Evolutionary conservation across 2,797 vertebrate species (phyloP), one percentile per base, ranked within the genome.

Genomic region (Micropoecilia bifurca): DNA sequence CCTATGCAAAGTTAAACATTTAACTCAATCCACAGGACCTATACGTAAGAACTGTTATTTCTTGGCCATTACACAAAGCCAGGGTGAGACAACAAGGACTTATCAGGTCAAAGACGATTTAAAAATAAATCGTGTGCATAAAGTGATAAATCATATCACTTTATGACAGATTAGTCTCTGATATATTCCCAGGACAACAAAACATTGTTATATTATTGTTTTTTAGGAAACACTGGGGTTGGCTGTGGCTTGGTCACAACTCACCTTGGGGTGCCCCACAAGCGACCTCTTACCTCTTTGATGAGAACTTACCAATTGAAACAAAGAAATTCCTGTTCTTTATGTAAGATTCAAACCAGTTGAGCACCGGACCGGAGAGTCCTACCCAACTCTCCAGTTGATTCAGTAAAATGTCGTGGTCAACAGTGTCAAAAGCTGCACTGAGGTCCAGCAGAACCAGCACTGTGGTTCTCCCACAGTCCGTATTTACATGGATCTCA

Each of bases 1-100:
- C 72, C 78, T 76, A 79, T 86, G 41, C 77, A 53, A 84, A 79
- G 82, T 82, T 79, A 69, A 53, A 80, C 79, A 13, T 69, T 78
- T 81, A 28, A 77, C 16, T 66, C 71, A 25, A 80, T 88, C 71
- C 79, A 69, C 63, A 74, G 41, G 33, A 59, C n/a, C 78, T 53
- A 30, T 36, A 71, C 36, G 78, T 4, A 79, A 61, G 36, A 66
- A 20, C 16, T 16, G 41, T 71, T 55, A 3, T 68, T 39, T 39
- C 20, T 68, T 68, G 39, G 39, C 25, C 25, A 45, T 39, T 68
- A 39, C 2, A 43, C 10, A n/a, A 43, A 41, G 20, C 8, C 2
- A 43, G 39, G 22, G 4, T 69, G 66, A 69, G 10, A 69, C 3
- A 13, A 69, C 10, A 13, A 68, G 1, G 22, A 43, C 4, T n/a